These are phyloP conservation scores for Carabus problematicus DNA, from an alignment of 2,888 invertebrate genomes.

Conservation along the genomic window DNA sequence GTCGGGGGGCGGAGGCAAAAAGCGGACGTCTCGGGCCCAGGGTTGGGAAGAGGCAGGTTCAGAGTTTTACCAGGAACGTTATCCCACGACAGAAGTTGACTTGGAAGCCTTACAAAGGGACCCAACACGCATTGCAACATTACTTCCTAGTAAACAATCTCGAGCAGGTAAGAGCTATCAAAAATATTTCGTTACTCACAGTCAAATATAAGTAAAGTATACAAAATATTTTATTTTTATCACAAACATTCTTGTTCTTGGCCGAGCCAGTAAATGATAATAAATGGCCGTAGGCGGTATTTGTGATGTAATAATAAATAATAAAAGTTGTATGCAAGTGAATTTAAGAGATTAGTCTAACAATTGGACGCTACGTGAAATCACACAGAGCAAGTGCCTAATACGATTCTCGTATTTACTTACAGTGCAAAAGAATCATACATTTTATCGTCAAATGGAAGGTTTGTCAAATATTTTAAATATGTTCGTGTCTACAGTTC, in stretches of 20 bases:
- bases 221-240: background rate
- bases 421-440: too few species aligned
- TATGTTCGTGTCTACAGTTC: too few species aligned
- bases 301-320: too few species aligned
- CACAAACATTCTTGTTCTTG: background rate
- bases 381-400: too few species aligned
- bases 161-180: constrained; percentile 66
- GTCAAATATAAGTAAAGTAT: background rate
- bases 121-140: constrained; percentile 76
- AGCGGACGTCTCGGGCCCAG: constrained; percentile 63
- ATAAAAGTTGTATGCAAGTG: too few species aligned
- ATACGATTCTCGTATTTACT: too few species aligned
- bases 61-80: constrained; percentile 86
- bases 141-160: constrained; percentile 82
- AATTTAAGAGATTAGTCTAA: too few species aligned
- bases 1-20: constrained; percentile 68
- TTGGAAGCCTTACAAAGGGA: constrained; percentile 76
- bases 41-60: constrained; percentile 87
- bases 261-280: background rate
- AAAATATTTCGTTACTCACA: background rate
- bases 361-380: too few species aligned
- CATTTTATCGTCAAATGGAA: too few species aligned
- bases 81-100: constrained; percentile 70
- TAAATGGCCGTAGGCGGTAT: too few species aligned
- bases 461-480: too few species aligned